Base-by-base conservation (phyloP, 1,140 invertebrate species). In the Atta cephalotes region DNA sequence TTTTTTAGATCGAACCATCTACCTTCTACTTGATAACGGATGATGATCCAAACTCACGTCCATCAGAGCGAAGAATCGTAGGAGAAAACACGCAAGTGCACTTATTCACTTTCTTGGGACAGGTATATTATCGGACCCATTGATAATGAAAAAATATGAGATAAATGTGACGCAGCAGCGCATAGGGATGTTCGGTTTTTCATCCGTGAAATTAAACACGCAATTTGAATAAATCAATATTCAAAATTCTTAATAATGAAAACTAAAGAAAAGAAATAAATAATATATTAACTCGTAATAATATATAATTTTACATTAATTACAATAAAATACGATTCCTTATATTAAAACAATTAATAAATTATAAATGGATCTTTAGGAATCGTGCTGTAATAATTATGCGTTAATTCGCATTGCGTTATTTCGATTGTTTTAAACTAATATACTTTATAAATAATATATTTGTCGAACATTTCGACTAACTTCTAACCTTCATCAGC, bases 1-100 rank as follows among this genome's bases (percentile, higher is more conserved):
- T 72, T 60, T 16, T n/a, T 66, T 35, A 79, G 72, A 85, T 90
- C 74, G 53, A 87, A 68, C 82, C 66, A 74, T 58, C 78, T 6
- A 58, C 62, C 18, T 70, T 18, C 28, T 16, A n/a, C 7, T 53
- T 28, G 53, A 5, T 18, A 28, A 12, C 18, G n/a, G 16, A 58
- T 18, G 58, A 71, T 18, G 74, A 53, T 28, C n/a, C 60, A 58
- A 79, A n/a, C 12, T 18, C 58, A 10, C 14, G 21, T 85, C 25
- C 21, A 21, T 74, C 31, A 58, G 28, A 53, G n/a, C 28, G 7
- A 63, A 63, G 58, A 63, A 25, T 28, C 3, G 5, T 9, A 39
- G 31, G 25, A 78, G 68, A 56, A 53, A 70, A n/a, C 10, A 35
- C 9, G 5, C 49, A 18, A 71, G 10, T 45, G 31, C 65, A 21